Base-by-base conservation (phyloP, 2,113 vertebrate species). In the Procavia capensis region DNA sequence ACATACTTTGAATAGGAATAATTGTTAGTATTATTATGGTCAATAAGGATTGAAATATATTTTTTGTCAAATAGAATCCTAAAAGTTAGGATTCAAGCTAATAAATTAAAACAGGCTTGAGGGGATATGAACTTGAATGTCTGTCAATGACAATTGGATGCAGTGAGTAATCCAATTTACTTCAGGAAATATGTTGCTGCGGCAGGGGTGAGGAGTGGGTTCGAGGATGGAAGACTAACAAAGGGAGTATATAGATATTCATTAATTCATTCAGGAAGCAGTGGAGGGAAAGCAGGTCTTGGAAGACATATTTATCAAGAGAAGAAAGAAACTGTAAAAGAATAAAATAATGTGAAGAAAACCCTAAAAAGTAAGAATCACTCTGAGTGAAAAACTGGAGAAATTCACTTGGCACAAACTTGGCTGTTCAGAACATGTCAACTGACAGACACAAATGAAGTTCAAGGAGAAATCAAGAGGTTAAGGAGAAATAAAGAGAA, bases 121-220 rank as follows among this genome's bases (percentile, higher is more conserved):
- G 95, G 93, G 97, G 20, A 96, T 96, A 91, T 96, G 97, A 98
- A 96, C 91, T 97, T 97, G 96, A 95, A 87, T 90, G 94, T 90
- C 97, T 97, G 88, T 97, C 96, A 98, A 96, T 97, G 97, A 97
- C 96, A 97, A 97, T 93, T 96, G 94, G 80, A 97, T 97, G 86
- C 96, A 93, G 97, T 96, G 96, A 97, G 94, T 97, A 98, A 98
- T 97, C 91, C 95, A 96, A 96, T 97, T 98, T 97, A 81, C 93
- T 96, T 94, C 88, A 85, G 96, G 96, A 95, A 91, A 93, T 85
- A 34, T 84, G 68, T 89, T 88, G 74, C 89, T 45, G 29, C 96
- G 94, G 93, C 94, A 94, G 45, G 72, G 50, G 64, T 97, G 93
- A 97, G 43, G 85, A 93, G 80, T 41, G 94, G 95, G 63, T 54